A percentile compares a stretch with the other conserved stretches of the same genome.
Conservation (phyloP, 2,888 invertebrate species). For the Augochlorella aurata region DNA sequence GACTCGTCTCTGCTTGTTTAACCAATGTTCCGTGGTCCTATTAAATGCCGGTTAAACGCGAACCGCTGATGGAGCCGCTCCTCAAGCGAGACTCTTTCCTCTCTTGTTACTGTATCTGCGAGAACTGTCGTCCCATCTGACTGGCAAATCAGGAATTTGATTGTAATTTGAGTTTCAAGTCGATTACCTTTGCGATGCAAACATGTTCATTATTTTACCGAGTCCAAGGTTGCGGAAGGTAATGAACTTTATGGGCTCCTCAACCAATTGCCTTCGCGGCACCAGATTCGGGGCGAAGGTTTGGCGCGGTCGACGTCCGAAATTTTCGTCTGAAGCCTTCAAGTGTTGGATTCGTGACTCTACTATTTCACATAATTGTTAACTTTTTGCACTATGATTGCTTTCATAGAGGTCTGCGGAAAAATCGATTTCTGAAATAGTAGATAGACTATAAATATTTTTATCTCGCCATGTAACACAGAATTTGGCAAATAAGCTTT, state of each 20-base stretch:
- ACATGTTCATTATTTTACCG: neutral
- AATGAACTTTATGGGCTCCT: neutral
- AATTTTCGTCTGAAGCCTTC: too few relatives aligned
- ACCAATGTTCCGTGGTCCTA: constrained; percentile 16
- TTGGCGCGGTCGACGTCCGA: too few relatives aligned
- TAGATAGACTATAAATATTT: too few relatives aligned
- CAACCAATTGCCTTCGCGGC: neutral
- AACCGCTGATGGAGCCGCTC: neutral
- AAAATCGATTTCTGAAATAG: too few relatives aligned
- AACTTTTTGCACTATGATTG: too few relatives aligned
- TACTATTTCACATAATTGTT: too few relatives aligned
- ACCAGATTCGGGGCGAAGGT: too few relatives aligned
- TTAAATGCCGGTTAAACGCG: constrained; percentile 5
- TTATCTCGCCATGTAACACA: too few relatives aligned
- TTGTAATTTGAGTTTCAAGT: neutral
- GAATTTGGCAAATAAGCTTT: too few relatives aligned
- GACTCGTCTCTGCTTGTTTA: constrained; percentile 15
- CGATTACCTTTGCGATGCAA: neutral
- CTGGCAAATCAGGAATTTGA: neutral
- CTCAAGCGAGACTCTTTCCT: neutral
- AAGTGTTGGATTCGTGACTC: too few relatives aligned
- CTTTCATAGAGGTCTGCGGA: too few relatives aligned
- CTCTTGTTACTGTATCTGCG: neutral
- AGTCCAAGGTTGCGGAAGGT: neutral
- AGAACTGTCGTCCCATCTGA: neutral